Evolutionary conservation across 2,888 invertebrate genomes (phyloP), one percentile per base, ranked within the genome.

Genomic region (Nomada fucata): DNA sequence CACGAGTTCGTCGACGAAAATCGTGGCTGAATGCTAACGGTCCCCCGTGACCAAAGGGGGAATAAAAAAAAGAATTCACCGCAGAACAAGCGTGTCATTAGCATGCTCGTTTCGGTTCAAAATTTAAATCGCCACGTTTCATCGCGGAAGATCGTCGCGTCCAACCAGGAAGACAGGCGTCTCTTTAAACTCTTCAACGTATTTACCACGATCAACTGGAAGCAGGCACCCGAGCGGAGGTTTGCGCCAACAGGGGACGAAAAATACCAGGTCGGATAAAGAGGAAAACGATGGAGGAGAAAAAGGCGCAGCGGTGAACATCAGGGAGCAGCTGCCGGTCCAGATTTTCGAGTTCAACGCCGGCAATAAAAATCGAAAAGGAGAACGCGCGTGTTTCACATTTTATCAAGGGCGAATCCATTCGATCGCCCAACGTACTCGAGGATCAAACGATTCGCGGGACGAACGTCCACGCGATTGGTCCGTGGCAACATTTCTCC

Each of bases 141-240:
- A 80, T 81, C 77, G 82, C 83, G 82, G 75, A 79, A 79, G 76
- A 61, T 69, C 52, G n/a, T 59, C 67, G 29, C 20, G 29, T 42
- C 59, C 74, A 67, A 73, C 42, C 75, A 78, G 85, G 88, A 87
- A 79, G 79, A 72, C 23, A 23, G 60, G 60, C 70, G 87, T 86
- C 88, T 85, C 86, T 89, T 90, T 90, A 88, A 91, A 91, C 70
- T 76, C 67, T 68, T 68, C 82, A 88, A 89, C 87, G 89, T 71
- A 60, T 13, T 36, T 36, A 36, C 9, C 20, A 5, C 20, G 47
- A 70, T 60, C 20, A 59, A 60, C 20, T 11, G 60, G 59, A 60
- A 61, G 60, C 60, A 61, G 36, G 57, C n/a, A 57, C 4, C n/a
- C 11, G 13, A 13, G 76, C 63, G 63, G 55, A 52, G 15, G 74